A percentile compares a stretch with the other conserved stretches of the same genome.
Conservation (phyloP, 1,140 invertebrate genomes). For the Rhopalosiphum maidis region DNA sequence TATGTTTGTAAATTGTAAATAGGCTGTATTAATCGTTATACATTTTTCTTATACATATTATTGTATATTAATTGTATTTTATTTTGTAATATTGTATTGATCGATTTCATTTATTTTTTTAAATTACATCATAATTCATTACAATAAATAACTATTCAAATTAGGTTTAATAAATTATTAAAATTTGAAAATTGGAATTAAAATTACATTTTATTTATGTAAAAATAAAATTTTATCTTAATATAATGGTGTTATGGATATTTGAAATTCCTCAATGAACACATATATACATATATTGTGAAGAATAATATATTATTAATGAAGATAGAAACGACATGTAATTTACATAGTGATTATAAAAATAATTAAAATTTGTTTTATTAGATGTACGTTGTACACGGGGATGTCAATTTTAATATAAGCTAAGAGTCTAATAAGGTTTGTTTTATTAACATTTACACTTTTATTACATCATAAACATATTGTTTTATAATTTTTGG, state of each 20-base stretch:
- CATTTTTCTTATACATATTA: not conserved
- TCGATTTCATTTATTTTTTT: not conserved
- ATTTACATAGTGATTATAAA: constrained; percentile 2
- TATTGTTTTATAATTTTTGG: not conserved
- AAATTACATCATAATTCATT: not conserved
- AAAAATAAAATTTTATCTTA: not conserved
- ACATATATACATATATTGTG: not conserved
- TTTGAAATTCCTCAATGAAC: not conserved
- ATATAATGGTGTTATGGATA: not conserved
- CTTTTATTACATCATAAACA: not conserved
- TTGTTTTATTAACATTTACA: not conserved
- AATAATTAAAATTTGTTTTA: not conserved
- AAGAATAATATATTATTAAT: not conserved
- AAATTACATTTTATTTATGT: not conserved
- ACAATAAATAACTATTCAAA: not conserved
- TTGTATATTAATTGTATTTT: not conserved
- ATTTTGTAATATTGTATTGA: not conserved
- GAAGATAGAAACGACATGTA: not conserved
- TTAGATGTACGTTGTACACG: not conserved
- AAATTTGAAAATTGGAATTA: not conserved
- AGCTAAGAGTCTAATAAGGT: not conserved
- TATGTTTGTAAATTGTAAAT: no score
- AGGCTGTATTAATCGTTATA: not conserved
- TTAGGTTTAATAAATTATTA: not conserved
- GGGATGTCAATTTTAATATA: not conserved